phyloP scores from a whole-genome alignment of 2,797 vertebrate genomes.

The Pitangus sulphuratus region DNA sequence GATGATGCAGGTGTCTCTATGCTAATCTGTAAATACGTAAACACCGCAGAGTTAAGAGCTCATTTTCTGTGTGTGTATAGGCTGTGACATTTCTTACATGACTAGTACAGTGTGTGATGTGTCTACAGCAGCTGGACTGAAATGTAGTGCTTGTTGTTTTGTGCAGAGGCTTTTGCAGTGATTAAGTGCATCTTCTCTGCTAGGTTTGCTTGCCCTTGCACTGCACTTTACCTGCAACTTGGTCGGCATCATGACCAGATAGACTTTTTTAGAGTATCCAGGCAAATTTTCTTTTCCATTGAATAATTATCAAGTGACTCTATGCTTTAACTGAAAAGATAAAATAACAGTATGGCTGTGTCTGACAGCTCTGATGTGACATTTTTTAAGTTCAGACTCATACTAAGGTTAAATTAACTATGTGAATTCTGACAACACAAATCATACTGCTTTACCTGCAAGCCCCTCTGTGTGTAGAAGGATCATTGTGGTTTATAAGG shows the following conservation, averaged over 20 bases:
- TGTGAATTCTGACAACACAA: background rate
- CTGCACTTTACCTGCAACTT: background rate
- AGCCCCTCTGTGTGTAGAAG: background rate
- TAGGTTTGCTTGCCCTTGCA: background rate
- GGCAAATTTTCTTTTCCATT: background rate
- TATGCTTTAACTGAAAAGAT: background rate
- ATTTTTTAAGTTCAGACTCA: background rate
- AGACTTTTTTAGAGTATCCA: background rate
- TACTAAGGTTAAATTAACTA: background rate
- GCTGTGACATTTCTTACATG: background rate
- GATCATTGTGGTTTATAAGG: background rate
- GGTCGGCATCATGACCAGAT: background rate
- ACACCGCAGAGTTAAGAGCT: background rate
- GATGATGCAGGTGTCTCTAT: background rate
- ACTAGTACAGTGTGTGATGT: accelerated
- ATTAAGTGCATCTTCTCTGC: accelerated
- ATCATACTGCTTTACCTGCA: background rate
- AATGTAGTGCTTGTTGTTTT: background rate
- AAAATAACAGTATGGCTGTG: background rate
- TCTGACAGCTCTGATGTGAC: background rate
- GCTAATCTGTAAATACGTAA: background rate
- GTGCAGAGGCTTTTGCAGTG: background rate
- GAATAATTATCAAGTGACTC: background rate
- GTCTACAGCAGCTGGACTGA: background rate
- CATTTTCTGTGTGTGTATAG: background rate